Evolutionary conservation across 2,113 vertebrate genomes (phyloP), one percentile per base, ranked within the genome.

Genomic region (Anoplopoma fimbria): DNA sequence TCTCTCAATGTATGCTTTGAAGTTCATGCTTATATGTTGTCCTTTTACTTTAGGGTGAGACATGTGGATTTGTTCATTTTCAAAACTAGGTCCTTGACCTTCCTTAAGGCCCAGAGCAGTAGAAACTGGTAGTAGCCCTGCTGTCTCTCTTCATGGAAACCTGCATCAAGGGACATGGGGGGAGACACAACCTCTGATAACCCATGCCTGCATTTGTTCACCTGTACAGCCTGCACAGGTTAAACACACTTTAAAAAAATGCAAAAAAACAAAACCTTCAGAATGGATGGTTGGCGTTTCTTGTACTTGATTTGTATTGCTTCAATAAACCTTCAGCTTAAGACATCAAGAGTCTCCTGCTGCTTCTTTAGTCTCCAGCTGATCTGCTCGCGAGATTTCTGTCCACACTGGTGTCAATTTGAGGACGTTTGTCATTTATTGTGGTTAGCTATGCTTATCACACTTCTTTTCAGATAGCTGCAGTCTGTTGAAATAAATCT

Each of bases 261-360:
- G 12, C n/a, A 57, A 40, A 40, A 40, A 9, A 40, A 45, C 42
- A 25, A 12, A 27, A 55, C 7, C 53, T 10, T 55, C 9, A 25
- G 53, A 25, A 27, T 27, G 4, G 53, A 57, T 10, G 53, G 10
- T n/a, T 49, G 19, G 19, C 47, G 19, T 23, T 49, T 7, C 6
- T 49, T 55, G 25, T 2, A 0, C 21, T 57, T 58, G 14, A 58
- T 25, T 58, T 29, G 25, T 58, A 27, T 57, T 57, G 53, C n/a
- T 57, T 57, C 53, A 58, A 58, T 58, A 58, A 58, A 58, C 55
- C 55, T 58, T 58, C 55, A 58, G 55, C 13, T 58, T 29, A 27
- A 58, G 53, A 57, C 53, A 27, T 13, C 4, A 25, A 57, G 49
- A 53, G 55, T 58, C 25, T 29, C 55, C 25, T 19, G 25, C 12